A percentile compares a stretch with the other conserved stretches of the same genome.
These are phyloP conservation scores for Luidia sarsii DNA, from an alignment of 53 echinoderm and acorn worm genomes.

Conservation along the genomic window DNA sequence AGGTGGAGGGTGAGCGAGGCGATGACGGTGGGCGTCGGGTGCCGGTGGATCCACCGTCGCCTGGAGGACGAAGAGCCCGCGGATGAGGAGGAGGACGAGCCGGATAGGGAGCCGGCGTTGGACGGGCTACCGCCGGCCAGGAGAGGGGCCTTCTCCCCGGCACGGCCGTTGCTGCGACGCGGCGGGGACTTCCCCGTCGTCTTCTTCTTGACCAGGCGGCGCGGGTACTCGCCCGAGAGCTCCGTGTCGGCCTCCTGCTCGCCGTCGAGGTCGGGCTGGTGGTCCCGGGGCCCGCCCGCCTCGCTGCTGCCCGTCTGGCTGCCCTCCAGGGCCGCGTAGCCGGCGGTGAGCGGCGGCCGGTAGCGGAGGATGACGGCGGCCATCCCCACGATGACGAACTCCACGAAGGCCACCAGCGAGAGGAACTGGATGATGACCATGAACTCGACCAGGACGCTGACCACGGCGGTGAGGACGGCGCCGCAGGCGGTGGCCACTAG, in stretches of 20 bases:
- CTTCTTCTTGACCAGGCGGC: slow-evolving; percentile 31
- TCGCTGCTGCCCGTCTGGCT: not conserved
- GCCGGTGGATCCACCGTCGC: slow-evolving; percentile 20
- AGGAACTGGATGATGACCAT: slow-evolving; percentile 72
- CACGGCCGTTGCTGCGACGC: not conserved
- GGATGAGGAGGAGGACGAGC: not conserved
- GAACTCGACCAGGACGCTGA: slow-evolving; percentile 70
- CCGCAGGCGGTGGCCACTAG: slow-evolving; percentile 66
- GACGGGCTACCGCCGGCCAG: not conserved
- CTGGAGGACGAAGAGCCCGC: not conserved
- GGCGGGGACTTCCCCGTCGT: not conserved
- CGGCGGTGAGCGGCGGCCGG: slow-evolving; percentile 47
- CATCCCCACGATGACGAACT: slow-evolving; percentile 69
- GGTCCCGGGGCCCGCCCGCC: slow-evolving; percentile 7
- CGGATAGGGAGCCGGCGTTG: slow-evolving; percentile 7
- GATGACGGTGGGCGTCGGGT: slow-evolving; percentile 30
- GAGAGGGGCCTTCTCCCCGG: slow-evolving; percentile 14
- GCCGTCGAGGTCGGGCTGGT: not conserved
- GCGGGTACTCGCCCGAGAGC: slow-evolving; percentile 31
- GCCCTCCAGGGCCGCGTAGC: slow-evolving; percentile 53
- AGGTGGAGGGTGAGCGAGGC: slow-evolving; percentile 29
- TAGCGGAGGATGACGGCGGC: slow-evolving; percentile 69
- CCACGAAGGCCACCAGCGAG: slow-evolving; percentile 73
- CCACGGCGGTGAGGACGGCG: slow-evolving; percentile 51
- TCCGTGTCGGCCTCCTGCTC: slow-evolving; percentile 25